Base-by-base conservation (phyloP, 2,113 vertebrate species). In the Xiphophorus couchianus region DNA sequence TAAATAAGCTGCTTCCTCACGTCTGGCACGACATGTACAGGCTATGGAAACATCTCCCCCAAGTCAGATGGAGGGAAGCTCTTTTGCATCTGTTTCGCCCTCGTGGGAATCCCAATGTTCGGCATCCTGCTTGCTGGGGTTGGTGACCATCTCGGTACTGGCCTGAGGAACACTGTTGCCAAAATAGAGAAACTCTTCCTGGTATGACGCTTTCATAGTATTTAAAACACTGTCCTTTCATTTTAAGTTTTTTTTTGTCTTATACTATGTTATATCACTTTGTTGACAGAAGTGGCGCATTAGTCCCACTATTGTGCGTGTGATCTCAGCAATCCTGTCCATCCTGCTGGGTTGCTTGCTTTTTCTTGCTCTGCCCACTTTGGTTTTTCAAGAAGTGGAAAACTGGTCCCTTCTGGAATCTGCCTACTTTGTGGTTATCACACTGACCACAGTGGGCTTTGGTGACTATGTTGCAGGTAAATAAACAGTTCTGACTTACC, bases 381-480 rank as follows among this genome's bases (percentile, higher is more conserved):
- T 96, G 14, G 85, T 97, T 63, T 98, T 98, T 92, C 91, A 95
- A 78, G 70, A 92, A 29, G 90, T 96, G 84, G 96, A 98, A 80
- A 31, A 77, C 3, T 97, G 97, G 96, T 88, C 74, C 27, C 71
- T 95, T 3, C 88, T 97, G 68, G 95, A 98, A 76, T 95, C 96
- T 0, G 88, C 96, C 80, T 98, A 97, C 88, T 98, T 96, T 66
- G 96, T 98, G 63, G 93, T 98, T 58, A 96, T 97, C 90, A 97
- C 96, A 0, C 90, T 98, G 77, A 98, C 96, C 58, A 98, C 97
- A 0, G 95, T 97, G 67, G 97, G 97, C 10, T 97, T 98, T 68
- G 97, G 97, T 6, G 97, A 98, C 85, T 97, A 96, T 66, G 97
- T 97, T 74, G 95, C 97, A 89, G 97, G 97, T 97, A 90, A 42